Base-by-base conservation (phyloP, 2,888 invertebrate species). In the Empis livida region DNA sequence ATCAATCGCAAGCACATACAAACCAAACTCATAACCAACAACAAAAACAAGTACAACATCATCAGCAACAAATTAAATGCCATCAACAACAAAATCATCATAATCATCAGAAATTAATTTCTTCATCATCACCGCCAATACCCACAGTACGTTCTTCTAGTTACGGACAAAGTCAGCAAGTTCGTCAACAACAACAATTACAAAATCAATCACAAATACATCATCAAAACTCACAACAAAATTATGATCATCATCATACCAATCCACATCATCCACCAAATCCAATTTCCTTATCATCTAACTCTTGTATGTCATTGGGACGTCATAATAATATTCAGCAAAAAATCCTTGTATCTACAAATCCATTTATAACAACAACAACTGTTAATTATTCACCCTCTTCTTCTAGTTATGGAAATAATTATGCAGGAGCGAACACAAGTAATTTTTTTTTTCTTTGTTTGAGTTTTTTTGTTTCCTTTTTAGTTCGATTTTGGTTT, bases 271-370 rank as follows among this genome's bases (percentile, higher is more conserved):
- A 46, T 62, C 53, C 55, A 41, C 54, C 55, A 32, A 54, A 58
- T 55, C 23, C 23, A 9, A 27, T 27, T 27, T 27, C 23, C 8
- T 27, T 27, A 27, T 27, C 23, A 5, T 27, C 23, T 27, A 27
- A 58, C 56, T 60, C 62, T 56, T 60, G 62, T 55, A 39, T 59
- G 53, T 47, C 53, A 65, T 44, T 55, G 55, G 20, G 55, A 55
- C 10, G 20, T 16, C 40, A 13, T 31, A 40, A 39, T 47, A 11
- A 54, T 55, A 65, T 63, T 44, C 68, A 68, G 52, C 68, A 68
- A 56, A 68, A 68, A 57, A 68, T 68, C 53, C 63, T 68, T 56
- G 67, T 67, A 44, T 64, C 69, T n/a, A 67, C 68, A 50, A 68
- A 68, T 62, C 70, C 70, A 46, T 68, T 69, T 51, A 65, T 69